A percentile compares a stretch with the other conserved stretches of the same genome.
These are phyloP conservation scores for Thalassoma bifasciatum DNA, from an alignment of 2,113 vertebrate genomes.

Conservation along the genomic window DNA sequence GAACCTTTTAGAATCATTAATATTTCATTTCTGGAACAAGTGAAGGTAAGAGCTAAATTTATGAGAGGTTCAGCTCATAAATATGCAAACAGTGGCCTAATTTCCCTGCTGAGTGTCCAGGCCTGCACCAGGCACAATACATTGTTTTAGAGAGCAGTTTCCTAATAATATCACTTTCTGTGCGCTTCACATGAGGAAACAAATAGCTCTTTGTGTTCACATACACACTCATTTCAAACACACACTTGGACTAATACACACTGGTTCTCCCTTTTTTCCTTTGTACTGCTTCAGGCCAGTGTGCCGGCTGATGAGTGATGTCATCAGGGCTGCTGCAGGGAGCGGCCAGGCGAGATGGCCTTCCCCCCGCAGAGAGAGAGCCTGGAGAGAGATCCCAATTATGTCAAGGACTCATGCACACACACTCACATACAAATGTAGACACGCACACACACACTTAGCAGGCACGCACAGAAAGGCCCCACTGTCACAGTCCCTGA, in stretches of 20 bases:
- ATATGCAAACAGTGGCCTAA: background rate
- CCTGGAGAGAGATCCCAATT: constrained; percentile 14
- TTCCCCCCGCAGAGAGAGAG: background rate
- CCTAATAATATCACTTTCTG: background rate
- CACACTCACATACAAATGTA: background rate
- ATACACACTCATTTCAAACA: background rate
- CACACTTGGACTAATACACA: background rate
- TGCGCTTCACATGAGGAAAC: background rate
- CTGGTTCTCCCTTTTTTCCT: background rate
- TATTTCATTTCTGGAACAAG: background rate
- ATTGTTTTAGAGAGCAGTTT: background rate
- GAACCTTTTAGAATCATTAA: constrained; percentile 1
- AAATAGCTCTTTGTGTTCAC: background rate
- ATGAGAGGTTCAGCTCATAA: background rate
- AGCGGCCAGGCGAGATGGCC: constrained; percentile 16
- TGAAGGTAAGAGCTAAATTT: background rate
- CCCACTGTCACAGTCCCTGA: background rate
- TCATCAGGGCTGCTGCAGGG: constrained; percentile 27
- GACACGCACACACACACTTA: background rate
- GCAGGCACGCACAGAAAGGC: too few species aligned
- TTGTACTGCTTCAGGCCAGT: constrained; percentile 1
- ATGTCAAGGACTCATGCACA: constrained; percentile 1
- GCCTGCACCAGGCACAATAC: background rate
- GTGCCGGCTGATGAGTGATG: constrained; percentile 32
- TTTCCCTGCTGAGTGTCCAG: background rate